Evolutionary conservation across 2,888 invertebrate species (phyloP).

Genomic region (Sthenelais limicola): DNA sequence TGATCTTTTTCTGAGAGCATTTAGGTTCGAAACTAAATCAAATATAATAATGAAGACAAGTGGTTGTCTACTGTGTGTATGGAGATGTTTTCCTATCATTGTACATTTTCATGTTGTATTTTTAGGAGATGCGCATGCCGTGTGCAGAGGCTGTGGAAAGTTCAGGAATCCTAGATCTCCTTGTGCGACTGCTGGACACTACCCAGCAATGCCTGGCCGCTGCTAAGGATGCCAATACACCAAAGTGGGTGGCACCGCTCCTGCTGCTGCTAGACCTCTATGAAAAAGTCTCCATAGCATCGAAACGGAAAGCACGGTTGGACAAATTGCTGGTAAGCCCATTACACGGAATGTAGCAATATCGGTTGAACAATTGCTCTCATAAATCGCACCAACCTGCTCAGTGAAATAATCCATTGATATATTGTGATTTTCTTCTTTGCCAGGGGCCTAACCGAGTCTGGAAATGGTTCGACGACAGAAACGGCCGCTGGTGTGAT

Average conservation of each 20-base stretch:
- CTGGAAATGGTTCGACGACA: slow-evolving; percentile 90
- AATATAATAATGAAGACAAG: too few species aligned
- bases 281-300: slow-evolving; percentile 82
- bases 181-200: slow-evolving; percentile 69
- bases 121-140: slow-evolving; percentile 78
- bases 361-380: too few species aligned
- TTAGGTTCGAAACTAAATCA: too few species aligned
- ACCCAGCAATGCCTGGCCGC: slow-evolving; percentile 66
- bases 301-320: slow-evolving; percentile 75
- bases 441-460: slow-evolving; percentile 69
- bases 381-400: too few species aligned
- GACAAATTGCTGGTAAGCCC: slow-evolving; percentile 62
- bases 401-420: not conserved
- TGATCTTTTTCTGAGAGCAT: too few species aligned
- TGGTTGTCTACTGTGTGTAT: too few species aligned
- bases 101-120: not conserved
- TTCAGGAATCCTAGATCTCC: slow-evolving; percentile 66
- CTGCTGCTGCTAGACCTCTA: slow-evolving; percentile 83
- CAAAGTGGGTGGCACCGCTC: slow-evolving; percentile 81
- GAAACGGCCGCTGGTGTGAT: slow-evolving; percentile 85
- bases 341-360: not conserved
- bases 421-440: not conserved
- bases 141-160: slow-evolving; percentile 77
- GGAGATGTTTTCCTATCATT: not conserved
- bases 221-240: slow-evolving; percentile 46